Percentiles rank a stretch among this genome's conserved stretches.
These are phyloP conservation scores for Chrysina gloriosa DNA, from an alignment of 2,888 invertebrate species.

Conservation along the genomic window DNA sequence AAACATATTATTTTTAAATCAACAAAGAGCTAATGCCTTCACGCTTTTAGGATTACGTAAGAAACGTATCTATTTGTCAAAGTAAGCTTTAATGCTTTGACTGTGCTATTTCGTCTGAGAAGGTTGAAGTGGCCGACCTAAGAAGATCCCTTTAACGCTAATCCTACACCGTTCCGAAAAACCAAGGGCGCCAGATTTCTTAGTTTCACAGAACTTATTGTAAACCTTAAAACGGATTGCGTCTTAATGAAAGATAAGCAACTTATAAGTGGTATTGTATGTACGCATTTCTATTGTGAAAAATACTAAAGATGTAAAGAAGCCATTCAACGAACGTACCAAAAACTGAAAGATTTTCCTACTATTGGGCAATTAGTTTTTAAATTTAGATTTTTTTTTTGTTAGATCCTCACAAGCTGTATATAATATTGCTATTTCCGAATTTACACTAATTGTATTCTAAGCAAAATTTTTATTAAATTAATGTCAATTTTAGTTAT, in stretches of 20 bases:
- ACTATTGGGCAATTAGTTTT: no score
- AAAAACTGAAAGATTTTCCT: slow-evolving; percentile 2
- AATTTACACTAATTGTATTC: no score
- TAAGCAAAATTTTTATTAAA: no score
- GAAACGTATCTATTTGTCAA: not conserved
- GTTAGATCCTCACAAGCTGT: no score
- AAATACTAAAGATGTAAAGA: slow-evolving; percentile 13
- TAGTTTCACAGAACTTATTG: slow-evolving; percentile 26
- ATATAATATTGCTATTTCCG: no score
- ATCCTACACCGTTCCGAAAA: slow-evolving; percentile 22
- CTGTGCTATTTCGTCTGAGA: slow-evolving; percentile 11
- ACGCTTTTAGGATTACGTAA: slow-evolving; percentile 11
- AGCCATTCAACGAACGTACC: slow-evolving; percentile 6
- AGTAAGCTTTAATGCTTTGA: slow-evolving; percentile 8
- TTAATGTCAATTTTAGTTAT: no score
- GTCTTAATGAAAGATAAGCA: slow-evolving; percentile 33
- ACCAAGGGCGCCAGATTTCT: slow-evolving; percentile 25
- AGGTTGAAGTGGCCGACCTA: slow-evolving; percentile 22
- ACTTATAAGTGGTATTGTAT: slow-evolving; percentile 28
- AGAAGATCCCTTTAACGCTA: slow-evolving; percentile 21
- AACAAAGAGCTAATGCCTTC: not conserved
- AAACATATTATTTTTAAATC: not conserved
- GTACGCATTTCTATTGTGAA: not conserved
- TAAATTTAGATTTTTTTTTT: no score
- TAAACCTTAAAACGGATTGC: slow-evolving; percentile 32